Conservation (phyloP, 30 jellyfish, hydroid and myxozoan species). For the Cassiopea xamachana region DNA sequence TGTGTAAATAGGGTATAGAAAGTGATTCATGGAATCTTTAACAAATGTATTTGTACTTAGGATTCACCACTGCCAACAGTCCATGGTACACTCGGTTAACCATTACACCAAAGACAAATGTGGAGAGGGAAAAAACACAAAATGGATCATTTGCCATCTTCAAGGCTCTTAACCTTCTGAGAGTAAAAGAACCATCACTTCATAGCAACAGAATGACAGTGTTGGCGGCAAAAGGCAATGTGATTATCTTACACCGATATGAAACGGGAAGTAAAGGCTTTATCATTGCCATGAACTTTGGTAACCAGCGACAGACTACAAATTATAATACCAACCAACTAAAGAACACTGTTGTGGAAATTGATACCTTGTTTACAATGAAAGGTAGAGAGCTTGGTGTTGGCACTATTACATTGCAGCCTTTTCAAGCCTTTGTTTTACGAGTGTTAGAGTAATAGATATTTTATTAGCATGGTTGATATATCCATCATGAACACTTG, state of each 20-base stretch:
- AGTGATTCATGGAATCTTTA: no score
- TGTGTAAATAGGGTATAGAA: no score
- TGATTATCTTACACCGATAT: slow-evolving; percentile 41
- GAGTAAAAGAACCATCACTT: slow-evolving; percentile 37
- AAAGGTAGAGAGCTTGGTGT: slow-evolving; percentile 13
- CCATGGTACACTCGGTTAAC: slow-evolving; percentile 51
- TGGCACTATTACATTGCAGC: neutral
- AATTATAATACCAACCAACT: neutral
- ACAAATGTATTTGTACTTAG: neutral
- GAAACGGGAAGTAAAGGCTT: slow-evolving; percentile 16
- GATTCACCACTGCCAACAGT: neutral
- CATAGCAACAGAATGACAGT: slow-evolving; percentile 28
- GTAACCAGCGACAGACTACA: neutral
- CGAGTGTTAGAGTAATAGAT: neutral
- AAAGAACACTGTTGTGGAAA: slow-evolving; percentile 25
- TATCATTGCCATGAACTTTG: slow-evolving; percentile 56
- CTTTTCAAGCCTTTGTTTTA: slow-evolving; percentile 50
- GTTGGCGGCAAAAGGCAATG: slow-evolving; percentile 20
- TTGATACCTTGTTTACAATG: slow-evolving; percentile 46
- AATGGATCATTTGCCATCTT: slow-evolving; percentile 43
- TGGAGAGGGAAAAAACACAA: slow-evolving; percentile 23
- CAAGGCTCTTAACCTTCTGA: slow-evolving; percentile 14
- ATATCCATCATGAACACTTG: no score
- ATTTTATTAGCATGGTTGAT: no score
- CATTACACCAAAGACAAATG: slow-evolving; percentile 5